These are phyloP conservation scores for Bombus superbus DNA, from an alignment of 1,140 invertebrate species.

Conservation along the genomic window DNA sequence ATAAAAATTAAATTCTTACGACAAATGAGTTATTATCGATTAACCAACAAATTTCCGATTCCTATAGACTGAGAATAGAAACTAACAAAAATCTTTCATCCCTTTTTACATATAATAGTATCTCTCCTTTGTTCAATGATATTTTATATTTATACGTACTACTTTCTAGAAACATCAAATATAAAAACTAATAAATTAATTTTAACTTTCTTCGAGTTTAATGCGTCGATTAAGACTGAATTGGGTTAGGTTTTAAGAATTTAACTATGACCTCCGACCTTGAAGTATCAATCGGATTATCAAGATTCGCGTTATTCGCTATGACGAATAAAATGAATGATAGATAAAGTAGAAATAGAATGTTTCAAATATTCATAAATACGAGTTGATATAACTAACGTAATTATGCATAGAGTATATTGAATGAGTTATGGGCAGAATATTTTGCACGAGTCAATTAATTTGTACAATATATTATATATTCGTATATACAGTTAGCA, in stretches of 20 bases:
- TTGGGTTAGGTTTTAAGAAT: not conserved
- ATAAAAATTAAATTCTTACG: not conserved
- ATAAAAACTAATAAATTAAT: not conserved
- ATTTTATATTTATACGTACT: not conserved
- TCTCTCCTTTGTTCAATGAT: no score
- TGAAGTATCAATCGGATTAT: not conserved
- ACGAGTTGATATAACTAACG: not conserved
- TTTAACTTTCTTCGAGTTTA: not conserved
- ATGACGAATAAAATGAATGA: not conserved
- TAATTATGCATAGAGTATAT: not conserved
- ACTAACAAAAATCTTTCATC: no score
- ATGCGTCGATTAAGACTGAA: not conserved
- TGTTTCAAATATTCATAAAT: no score
- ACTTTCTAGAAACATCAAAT: not conserved
- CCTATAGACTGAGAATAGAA: no score
- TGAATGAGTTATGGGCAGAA: not conserved
- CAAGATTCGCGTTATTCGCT: not conserved
- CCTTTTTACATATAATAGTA: no score
- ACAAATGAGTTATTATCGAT: no score
- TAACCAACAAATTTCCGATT: no score
- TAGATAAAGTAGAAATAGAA: not conserved
- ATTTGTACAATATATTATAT: no score
- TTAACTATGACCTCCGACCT: not conserved
- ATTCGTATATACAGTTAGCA: not conserved
- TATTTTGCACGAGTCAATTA: not conserved